These are phyloP conservation scores for Saiga tatarica DNA, from an alignment of 2,113 vertebrate species.

Conservation along the genomic window DNA sequence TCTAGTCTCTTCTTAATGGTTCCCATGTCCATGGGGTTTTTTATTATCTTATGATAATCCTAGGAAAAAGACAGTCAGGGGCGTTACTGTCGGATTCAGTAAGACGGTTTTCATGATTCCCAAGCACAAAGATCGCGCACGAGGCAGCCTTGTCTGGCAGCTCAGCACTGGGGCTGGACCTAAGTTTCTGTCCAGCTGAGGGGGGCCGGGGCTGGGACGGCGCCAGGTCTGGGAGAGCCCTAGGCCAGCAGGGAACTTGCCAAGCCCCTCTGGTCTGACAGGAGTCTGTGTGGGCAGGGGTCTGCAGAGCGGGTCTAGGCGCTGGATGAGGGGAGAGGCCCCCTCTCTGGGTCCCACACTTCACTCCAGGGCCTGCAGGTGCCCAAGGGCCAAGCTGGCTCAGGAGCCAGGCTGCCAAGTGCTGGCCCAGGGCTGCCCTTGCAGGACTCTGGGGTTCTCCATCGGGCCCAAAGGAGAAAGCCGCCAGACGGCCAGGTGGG, in stretches of 20 bases:
- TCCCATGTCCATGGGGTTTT: constrained; percentile 97
- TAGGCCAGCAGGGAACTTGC: background rate
- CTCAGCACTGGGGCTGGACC: rapidly evolving
- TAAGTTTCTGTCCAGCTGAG: background rate
- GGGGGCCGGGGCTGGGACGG: background rate
- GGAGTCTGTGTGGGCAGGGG: rapidly evolving
- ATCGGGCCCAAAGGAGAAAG: background rate
- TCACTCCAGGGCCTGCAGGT: background rate
- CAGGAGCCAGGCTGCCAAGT: background rate
- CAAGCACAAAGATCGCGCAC: rapidly evolving
- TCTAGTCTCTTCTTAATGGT: constrained; percentile 97
- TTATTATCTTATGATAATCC: constrained; percentile 98
- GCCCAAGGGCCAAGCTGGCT: background rate
- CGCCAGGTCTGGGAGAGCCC: rapidly evolving
- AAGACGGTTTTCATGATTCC: rapidly evolving
- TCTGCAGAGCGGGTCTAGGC: background rate
- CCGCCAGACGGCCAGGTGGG: rapidly evolving
- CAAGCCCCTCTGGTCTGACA: rapidly evolving
- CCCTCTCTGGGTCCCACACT: background rate
- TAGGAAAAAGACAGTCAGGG: constrained; percentile 69
- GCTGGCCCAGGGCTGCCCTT: rapidly evolving
- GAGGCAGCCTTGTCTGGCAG: rapidly evolving
- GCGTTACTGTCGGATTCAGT: rapidly evolving
- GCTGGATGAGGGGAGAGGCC: no score
- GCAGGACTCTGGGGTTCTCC: background rate